Evolutionary conservation across 2,113 vertebrate genomes (phyloP).

Genomic region (Bubo bubo): DNA sequence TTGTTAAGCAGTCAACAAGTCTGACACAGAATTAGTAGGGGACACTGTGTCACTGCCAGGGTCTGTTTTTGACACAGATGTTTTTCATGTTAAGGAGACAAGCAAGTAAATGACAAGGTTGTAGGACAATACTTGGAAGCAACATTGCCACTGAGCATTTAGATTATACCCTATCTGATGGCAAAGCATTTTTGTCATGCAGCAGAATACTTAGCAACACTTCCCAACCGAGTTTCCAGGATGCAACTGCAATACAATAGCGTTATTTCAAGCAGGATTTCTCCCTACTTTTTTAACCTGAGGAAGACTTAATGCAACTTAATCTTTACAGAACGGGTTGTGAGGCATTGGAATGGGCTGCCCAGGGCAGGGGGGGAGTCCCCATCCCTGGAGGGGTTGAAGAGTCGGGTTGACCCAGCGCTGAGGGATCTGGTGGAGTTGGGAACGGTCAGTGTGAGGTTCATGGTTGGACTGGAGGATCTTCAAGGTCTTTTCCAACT

Average conservation of each 20-base stretch:
- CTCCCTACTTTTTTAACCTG: neutral
- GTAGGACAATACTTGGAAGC: slow-evolving; percentile 58
- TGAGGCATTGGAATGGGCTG: too few relatives aligned
- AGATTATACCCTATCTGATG: neutral
- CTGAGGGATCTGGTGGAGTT: too few relatives aligned
- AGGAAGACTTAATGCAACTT: neutral
- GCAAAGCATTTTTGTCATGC: neutral
- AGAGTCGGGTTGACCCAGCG: too few relatives aligned
- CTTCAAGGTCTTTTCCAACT: too few relatives aligned
- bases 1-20: neutral
- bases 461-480: too few relatives aligned
- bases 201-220: neutral
- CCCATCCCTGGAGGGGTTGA: too few relatives aligned
- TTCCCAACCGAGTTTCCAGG: neutral
- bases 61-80: neutral
- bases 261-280: neutral
- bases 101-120: neutral
- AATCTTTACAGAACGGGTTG: too few relatives aligned
- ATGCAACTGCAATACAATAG: neutral
- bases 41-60: neutral
- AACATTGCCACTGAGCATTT: neutral
- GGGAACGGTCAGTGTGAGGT: too few relatives aligned
- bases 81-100: neutral
- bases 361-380: too few relatives aligned
- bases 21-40: neutral